Evolutionary conservation across 2,888 invertebrate genomes (phyloP).

Genomic region (Cephus spinipes): DNA sequence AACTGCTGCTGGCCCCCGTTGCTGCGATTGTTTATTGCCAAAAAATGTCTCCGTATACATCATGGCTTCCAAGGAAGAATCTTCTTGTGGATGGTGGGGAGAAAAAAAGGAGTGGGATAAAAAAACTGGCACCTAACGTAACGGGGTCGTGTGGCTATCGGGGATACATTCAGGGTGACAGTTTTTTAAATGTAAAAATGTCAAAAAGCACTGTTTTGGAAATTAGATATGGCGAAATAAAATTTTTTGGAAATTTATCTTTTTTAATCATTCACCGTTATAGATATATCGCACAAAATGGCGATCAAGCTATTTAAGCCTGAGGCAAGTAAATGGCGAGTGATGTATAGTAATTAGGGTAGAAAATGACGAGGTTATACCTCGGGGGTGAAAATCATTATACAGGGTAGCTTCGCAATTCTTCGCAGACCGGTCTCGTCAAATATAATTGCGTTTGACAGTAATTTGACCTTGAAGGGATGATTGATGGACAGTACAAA

Average conservation of each 20-base stretch:
- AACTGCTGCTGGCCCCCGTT: conserved; percentile 54
- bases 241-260: not conserved
- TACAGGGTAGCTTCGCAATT: conserved; percentile 44
- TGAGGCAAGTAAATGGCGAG: conserved; percentile 23
- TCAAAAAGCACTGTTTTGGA: not conserved
- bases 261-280: not conserved
- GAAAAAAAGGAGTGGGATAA: not conserved
- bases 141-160: not conserved
- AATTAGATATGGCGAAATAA: not conserved
- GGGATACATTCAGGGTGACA: not conserved
- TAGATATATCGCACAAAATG: not conserved
- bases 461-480: conserved; percentile 39
- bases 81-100: not conserved
- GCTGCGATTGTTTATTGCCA: conserved; percentile 57
- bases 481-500: conserved; percentile 12
- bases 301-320: conserved; percentile 16
- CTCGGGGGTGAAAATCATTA: conserved; percentile 48
- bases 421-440: conserved; percentile 33
- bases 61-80: conserved; percentile 4
- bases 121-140: not conserved
- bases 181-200: not conserved
- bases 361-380: conserved; percentile 40
- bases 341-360: conserved; percentile 44
- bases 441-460: conserved; percentile 55
- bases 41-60: conserved; percentile 48